Base-by-base conservation (phyloP, 2,888 invertebrate genomes). In the Petrolisthes manimaculis region DNA sequence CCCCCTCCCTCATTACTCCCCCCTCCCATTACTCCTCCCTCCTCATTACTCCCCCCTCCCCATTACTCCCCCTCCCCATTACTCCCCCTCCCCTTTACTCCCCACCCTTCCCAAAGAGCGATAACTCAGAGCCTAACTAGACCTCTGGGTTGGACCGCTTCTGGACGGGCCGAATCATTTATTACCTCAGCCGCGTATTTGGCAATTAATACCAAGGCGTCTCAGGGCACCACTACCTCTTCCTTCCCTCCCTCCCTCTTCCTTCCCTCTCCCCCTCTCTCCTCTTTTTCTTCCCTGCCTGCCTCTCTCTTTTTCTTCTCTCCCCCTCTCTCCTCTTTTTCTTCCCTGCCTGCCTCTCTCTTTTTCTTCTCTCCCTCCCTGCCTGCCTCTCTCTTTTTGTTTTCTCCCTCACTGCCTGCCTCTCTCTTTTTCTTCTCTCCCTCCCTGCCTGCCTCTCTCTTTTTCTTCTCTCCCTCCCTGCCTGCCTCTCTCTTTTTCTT, bases 61-160 rank as follows among this genome's bases (percentile, higher is more conserved):
- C 21, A n/a, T 12, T 80, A 21, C 21, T 8, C 80, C 6, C 0
- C 21, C 18, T 54, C 54, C 55, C 21, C 81, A 5, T 67, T 53
- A 5, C 67, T 14, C 24, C 55, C 21, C 81, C 37, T 37, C 1
- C 53, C 55, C 37, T 14, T 51, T 3, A 21, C n/a, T 37, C 14
- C 37, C 55, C 12, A 56, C 61, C 67, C 78, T 78, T 37, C 78
- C 83, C 69, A 78, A 14, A 12, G 53, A 14, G 18, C 86, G 21
- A 87, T 87, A 87, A 69, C 83, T 87, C 83, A 87, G 67, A n/a
- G 54, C 67, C 61, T 87, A 87, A 87, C 86, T 78, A 87, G 86
- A 87, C 86, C 51, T 69, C 71, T 82, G 86, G 79, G 51, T 55
- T 55, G 86, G 56, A 6, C 82, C 86, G 86, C 86, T 86, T 83